A percentile compares a stretch with the other conserved stretches of the same genome.
Conservation (phyloP, 2,888 invertebrate genomes). For the Fabriciana adippe region DNA sequence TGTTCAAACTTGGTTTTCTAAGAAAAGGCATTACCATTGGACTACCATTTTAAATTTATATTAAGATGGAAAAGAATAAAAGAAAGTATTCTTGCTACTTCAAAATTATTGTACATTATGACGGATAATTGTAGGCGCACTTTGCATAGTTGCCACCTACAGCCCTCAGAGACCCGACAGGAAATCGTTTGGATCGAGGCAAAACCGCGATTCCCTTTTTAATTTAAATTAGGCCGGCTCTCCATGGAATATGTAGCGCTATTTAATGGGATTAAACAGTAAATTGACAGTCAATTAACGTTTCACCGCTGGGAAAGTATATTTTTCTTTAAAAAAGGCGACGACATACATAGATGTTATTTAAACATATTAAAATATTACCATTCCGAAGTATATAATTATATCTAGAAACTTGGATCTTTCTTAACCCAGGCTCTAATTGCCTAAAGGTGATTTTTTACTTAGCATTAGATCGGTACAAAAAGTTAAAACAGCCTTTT, state of each 20-base stretch:
- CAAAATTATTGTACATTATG: background rate
- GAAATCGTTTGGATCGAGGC: conserved; percentile 11
- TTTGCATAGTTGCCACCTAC: conserved; percentile 18
- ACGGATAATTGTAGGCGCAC: conserved; percentile 11
- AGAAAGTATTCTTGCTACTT: background rate
- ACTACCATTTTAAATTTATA: no score
- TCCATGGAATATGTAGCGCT: conserved; percentile 12
- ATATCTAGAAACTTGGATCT: no score
- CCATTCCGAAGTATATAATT: no score
- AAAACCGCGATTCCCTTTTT: conserved; percentile 17
- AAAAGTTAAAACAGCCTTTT: no score
- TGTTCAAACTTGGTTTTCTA: no score
- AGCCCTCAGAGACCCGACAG: conserved; percentile 9
- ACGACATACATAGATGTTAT: no score
- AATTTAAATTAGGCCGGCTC: conserved; percentile 9
- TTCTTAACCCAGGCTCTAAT: no score
- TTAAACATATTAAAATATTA: no score
- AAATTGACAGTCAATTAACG: conserved; percentile 7
- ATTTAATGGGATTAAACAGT: conserved; percentile 7
- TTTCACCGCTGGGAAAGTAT: background rate
- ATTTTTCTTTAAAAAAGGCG: background rate
- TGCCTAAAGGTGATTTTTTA: no score
- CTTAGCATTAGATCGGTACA: no score
- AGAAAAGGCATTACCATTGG: no score
- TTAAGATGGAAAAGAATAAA: no score